Percentiles rank a stretch among this genome's conserved stretches.
Conservation (phyloP, 2,113 vertebrate species). For the Ochotona curzoniae region DNA sequence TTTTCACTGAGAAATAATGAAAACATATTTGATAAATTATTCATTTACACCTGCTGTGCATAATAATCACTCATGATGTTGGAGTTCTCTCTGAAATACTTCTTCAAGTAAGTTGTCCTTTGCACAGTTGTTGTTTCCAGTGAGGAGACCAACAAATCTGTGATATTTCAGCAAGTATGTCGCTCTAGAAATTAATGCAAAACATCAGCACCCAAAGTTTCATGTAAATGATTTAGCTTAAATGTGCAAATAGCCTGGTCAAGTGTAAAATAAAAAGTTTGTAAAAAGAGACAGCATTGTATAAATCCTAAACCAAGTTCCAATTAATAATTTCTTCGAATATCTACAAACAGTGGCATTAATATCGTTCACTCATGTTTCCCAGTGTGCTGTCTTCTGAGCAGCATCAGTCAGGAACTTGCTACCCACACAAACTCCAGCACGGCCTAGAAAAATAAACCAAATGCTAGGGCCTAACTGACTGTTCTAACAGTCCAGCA, state of each 20-base stretch:
- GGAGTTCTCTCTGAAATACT: slow-evolving; percentile 79
- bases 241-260: slow-evolving; percentile 44
- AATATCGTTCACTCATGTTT: neutral
- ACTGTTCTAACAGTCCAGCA: neutral
- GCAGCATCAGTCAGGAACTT: neutral
- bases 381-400: neutral
- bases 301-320: neutral
- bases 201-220: slow-evolving; percentile 39
- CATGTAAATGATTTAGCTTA: slow-evolving; percentile 60
- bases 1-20: slow-evolving; percentile 85
- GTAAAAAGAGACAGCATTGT: neutral
- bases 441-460: neutral
- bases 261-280: slow-evolving; percentile 59
- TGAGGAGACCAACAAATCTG: slow-evolving; percentile 33
- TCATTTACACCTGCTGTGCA: slow-evolving; percentile 87
- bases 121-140: slow-evolving; percentile 60
- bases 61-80: slow-evolving; percentile 84
- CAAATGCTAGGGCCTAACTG: neutral
- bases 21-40: slow-evolving; percentile 89
- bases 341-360: neutral
- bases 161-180: slow-evolving; percentile 61
- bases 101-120: slow-evolving; percentile 78
- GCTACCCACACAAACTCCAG: neutral
- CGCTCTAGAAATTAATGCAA: slow-evolving; percentile 51
- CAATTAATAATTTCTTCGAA: neutral